phyloP scores from a whole-genome alignment of 2,113 vertebrate species.

The Crypturellus undulatus region DNA sequence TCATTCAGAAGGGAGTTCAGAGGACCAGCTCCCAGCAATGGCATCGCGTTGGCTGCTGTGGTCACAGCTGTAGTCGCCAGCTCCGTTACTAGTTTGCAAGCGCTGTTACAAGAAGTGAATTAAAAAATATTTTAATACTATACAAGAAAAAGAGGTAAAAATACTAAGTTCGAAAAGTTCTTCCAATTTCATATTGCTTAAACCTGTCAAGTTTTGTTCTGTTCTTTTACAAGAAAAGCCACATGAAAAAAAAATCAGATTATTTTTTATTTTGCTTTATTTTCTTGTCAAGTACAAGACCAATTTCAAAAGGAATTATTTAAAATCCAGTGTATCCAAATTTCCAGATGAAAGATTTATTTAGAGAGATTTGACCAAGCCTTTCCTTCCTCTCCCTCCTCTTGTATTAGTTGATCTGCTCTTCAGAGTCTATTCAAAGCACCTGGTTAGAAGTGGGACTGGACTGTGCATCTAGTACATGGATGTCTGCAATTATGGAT shows the following conservation, averaged over 20 bases:
- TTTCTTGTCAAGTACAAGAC: background rate
- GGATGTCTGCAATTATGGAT: background rate
- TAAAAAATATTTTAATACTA: background rate
- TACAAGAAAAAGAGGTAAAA: background rate
- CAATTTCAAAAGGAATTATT: background rate
- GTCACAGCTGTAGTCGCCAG: background rate
- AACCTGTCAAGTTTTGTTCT: fast-evolving
- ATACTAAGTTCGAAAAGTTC: background rate
- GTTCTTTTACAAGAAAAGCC: background rate
- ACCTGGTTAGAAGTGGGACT: background rate
- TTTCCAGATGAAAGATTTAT: background rate
- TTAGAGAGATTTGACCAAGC: background rate
- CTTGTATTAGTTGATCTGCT: background rate
- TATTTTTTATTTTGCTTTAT: background rate
- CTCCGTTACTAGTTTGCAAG: fast-evolving
- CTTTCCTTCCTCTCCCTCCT: background rate
- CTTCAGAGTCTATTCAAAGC: background rate
- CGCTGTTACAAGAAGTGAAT: fast-evolving
- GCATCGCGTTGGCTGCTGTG: background rate
- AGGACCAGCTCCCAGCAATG: background rate
- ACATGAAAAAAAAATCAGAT: background rate
- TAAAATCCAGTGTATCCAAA: background rate
- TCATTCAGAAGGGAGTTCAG: background rate
- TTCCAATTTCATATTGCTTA: background rate
- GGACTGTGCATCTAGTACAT: background rate